These are phyloP conservation scores for Microdon myrmicae DNA, from an alignment of 2,888 invertebrate species.

Conservation along the genomic window DNA sequence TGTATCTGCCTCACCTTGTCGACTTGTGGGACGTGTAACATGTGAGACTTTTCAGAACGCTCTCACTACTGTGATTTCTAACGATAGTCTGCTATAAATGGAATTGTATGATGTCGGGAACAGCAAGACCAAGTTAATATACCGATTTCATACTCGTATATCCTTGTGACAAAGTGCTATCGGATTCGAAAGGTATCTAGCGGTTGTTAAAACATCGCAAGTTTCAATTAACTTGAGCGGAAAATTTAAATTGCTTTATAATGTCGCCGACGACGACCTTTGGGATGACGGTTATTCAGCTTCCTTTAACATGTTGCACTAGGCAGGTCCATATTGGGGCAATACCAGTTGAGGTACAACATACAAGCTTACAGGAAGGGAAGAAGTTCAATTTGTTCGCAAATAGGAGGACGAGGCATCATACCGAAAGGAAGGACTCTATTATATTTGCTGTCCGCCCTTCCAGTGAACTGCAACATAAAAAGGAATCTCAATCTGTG, in stretches of 20 bases:
- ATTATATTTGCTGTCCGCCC: too few relatives aligned
- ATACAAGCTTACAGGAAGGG: too few relatives aligned
- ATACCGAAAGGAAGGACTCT: too few relatives aligned
- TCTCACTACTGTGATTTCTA: slow-evolving; percentile 18
- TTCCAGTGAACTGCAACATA: too few relatives aligned
- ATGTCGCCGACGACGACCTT: slow-evolving; percentile 11
- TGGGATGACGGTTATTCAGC: slow-evolving; percentile 10
- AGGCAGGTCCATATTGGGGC: too few relatives aligned
- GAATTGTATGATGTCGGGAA: too few relatives aligned
- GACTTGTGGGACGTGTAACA: slow-evolving; percentile 16
- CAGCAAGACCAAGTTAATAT: slow-evolving; percentile 24
- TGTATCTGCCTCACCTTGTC: slow-evolving; percentile 29
- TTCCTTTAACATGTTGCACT: too few relatives aligned
- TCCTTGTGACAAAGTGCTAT: slow-evolving; percentile 33
- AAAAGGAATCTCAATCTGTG: slow-evolving; percentile 44
- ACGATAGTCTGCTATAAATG: slow-evolving; percentile 19
- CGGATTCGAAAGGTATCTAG: slow-evolving; percentile 30
- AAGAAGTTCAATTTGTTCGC: too few relatives aligned
- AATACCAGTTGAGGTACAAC: too few relatives aligned
- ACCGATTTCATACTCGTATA: slow-evolving; percentile 20
- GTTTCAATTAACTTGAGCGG: slow-evolving; percentile 47
- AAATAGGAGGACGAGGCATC: too few relatives aligned
- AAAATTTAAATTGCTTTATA: slow-evolving; percentile 52
- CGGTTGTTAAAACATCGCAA: slow-evolving; percentile 34
- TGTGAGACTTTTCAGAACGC: slow-evolving; percentile 5